Conservation (phyloP, 2,113 vertebrate genomes). For the Oreochromis aureus region DNA sequence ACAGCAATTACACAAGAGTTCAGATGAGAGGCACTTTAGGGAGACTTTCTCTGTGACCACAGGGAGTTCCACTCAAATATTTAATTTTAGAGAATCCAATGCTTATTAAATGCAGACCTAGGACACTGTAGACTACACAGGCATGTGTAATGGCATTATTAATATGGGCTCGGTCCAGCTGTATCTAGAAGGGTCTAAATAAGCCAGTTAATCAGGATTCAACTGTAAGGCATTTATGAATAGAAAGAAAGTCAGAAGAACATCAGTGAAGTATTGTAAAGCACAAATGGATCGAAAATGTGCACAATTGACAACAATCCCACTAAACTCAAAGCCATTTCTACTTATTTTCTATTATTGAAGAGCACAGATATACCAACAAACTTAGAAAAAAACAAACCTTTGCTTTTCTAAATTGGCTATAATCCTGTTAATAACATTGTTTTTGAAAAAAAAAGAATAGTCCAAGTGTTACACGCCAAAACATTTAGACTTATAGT, state of each 20-base stretch:
- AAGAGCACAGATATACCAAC: not conserved
- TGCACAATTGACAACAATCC: not conserved
- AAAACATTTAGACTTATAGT: not conserved
- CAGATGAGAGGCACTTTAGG: not conserved
- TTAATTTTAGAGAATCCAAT: not conserved
- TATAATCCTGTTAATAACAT: not conserved
- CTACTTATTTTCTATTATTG: rapidly evolving
- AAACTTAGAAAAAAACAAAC: not conserved
- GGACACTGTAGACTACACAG: not conserved
- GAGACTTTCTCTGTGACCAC: not conserved
- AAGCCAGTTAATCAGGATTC: not conserved
- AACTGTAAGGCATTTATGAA: not conserved
- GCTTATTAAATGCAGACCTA: not conserved
- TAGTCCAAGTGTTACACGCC: not conserved
- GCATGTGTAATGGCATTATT: not conserved
- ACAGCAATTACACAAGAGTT: not conserved
- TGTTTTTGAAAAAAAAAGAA: not conserved
- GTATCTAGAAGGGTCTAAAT: not conserved
- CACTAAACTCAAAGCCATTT: not conserved
- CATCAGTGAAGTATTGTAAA: not conserved
- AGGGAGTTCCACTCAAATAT: not conserved
- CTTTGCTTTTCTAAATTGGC: not conserved
- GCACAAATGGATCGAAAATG: not conserved
- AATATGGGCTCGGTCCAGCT: not conserved
- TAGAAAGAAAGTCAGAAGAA: not conserved